phyloP scores from a whole-genome alignment of 2,888 invertebrate genomes.

The Podotricha telesiphe region DNA sequence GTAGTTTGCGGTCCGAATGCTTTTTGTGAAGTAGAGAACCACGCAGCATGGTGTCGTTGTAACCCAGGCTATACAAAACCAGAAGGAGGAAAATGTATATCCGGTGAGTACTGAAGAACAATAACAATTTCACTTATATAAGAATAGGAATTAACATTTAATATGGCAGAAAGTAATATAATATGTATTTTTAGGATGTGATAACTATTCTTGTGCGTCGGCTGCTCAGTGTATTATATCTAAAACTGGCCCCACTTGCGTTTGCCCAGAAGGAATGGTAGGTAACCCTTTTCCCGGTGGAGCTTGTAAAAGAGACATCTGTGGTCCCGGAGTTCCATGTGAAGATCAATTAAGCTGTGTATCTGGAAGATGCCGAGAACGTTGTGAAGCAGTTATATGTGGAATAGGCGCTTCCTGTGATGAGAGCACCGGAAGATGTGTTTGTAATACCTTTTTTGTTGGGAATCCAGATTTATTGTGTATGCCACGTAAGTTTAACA shows the following conservation, averaged over 20 bases:
- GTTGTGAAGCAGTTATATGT: slow-evolving; percentile 93
- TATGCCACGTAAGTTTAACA: slow-evolving; percentile 91
- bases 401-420: slow-evolving; percentile 95
- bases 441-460: slow-evolving; percentile 93
- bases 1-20: slow-evolving; percentile 93
- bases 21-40: slow-evolving; percentile 93
- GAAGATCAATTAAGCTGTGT: slow-evolving; percentile 92
- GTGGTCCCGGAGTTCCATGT: slow-evolving; percentile 90
- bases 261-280: slow-evolving; percentile 92
- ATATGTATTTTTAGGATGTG: slow-evolving; percentile 85
- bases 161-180: slow-evolving; percentile 12
- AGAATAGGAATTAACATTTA: background rate
- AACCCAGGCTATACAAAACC: slow-evolving; percentile 91
- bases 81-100: slow-evolving; percentile 91
- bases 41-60: slow-evolving; percentile 95
- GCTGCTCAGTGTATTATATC: slow-evolving; percentile 94
- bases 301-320: slow-evolving; percentile 90
- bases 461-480: slow-evolving; percentile 95
- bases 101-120: slow-evolving; percentile 78
- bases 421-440: slow-evolving; percentile 90
- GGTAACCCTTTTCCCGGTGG: slow-evolving; percentile 97
- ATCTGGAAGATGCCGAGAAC: slow-evolving; percentile 93
- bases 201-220: slow-evolving; percentile 89
- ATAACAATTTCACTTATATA: background rate
- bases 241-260: slow-evolving; percentile 92